These are phyloP conservation scores for Pyrgus malvae DNA, from an alignment of 2,888 invertebrate species.

Conservation along the genomic window DNA sequence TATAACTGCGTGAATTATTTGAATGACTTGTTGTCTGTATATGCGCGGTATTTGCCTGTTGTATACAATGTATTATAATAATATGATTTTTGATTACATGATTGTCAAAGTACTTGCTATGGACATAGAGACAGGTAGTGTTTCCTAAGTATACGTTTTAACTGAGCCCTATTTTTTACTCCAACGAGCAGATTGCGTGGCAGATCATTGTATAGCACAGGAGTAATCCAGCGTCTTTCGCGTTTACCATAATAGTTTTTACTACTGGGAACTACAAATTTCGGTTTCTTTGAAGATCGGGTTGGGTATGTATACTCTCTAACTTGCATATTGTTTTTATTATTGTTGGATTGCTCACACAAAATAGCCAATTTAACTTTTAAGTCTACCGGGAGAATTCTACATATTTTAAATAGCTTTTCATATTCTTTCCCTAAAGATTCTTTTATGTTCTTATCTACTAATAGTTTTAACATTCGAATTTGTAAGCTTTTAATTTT, in stretches of 20 bases:
- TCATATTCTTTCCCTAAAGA: not conserved
- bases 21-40: too few species aligned
- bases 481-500: too few species aligned
- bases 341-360: not conserved
- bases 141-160: not conserved
- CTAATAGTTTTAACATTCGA: constrained; percentile 1
- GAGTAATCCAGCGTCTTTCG: not conserved
- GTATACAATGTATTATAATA: too few species aligned
- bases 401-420: too few species aligned
- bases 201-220: not conserved
- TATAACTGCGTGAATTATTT: too few species aligned
- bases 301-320: constrained; percentile 1
- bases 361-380: not conserved
- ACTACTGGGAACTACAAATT: not conserved
- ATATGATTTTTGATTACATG: too few species aligned
- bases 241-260: constrained; percentile 5
- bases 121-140: constrained; percentile 9
- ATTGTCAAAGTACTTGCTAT: too few species aligned
- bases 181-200: not conserved
- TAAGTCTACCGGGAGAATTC: not conserved
- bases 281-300: not conserved
- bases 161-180: not conserved
- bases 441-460: not conserved
- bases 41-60: too few species aligned
- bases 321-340: not conserved